A percentile compares a stretch with the other conserved stretches of the same genome.
phyloP scores from a whole-genome alignment of 1,140 invertebrate species.

The Drosophila pectinifera region DNA sequence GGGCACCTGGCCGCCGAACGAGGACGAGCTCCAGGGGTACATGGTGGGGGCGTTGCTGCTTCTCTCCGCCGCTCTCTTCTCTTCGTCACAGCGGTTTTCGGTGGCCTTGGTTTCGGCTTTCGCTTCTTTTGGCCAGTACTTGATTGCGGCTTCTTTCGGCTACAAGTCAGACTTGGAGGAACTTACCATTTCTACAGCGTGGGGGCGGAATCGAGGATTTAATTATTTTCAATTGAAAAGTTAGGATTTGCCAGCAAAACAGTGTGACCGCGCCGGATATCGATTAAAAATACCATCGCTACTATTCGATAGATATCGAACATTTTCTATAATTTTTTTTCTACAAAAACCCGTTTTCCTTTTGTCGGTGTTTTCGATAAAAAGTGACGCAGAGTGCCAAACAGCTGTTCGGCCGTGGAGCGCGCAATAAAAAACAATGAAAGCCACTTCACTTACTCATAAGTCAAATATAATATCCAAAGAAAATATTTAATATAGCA shows the following conservation, averaged over 20 bases:
- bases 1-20: constrained; percentile 63
- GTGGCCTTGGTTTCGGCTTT: constrained; percentile 17
- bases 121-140: constrained; percentile 6
- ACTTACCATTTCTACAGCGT: constrained; percentile 72
- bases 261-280: background rate
- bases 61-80: constrained; percentile 40
- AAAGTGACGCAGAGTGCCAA: too few relatives aligned
- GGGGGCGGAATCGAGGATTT: constrained; percentile 19
- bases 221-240: constrained; percentile 31
- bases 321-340: too few relatives aligned
- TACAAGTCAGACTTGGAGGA: constrained; percentile 24
- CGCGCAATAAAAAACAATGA: too few relatives aligned
- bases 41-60: constrained; percentile 53
- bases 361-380: too few relatives aligned
- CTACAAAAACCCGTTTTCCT: too few relatives aligned
- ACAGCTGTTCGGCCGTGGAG: too few relatives aligned
- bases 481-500: too few relatives aligned
- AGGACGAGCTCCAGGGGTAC: constrained; percentile 77
- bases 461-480: too few relatives aligned
- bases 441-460: too few relatives aligned
- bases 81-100: constrained; percentile 55
- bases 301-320: too few relatives aligned
- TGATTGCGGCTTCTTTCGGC: constrained; percentile 43
- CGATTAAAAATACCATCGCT: background rate
- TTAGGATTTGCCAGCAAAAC: constrained; percentile 7